Evolutionary conservation across 2,888 invertebrate species (phyloP), one percentile per base, ranked within the genome.

Genomic region (Phytoseiulus persimilis): DNA sequence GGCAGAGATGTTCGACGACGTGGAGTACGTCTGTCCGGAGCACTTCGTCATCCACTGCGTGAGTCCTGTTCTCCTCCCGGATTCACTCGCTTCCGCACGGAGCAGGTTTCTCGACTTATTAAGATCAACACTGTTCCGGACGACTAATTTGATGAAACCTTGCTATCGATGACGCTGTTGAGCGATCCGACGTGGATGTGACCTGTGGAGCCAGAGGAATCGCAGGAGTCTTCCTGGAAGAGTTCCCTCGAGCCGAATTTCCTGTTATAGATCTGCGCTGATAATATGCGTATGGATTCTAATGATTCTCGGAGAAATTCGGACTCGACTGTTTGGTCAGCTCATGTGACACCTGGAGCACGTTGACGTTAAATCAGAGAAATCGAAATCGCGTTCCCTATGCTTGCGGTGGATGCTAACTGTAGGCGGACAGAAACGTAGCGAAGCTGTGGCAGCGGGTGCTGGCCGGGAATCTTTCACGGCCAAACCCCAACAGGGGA

Each of bases 1-100:
- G 65, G 65, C 65, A 65, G 65, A 65, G 65, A 65, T 65, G 65
- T 65, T 65, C 32, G 87, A 87, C 33, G 45, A 87, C 33, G 33
- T 87, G 33, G 87, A 87, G 33, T 87, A 87, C 39, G 87, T 87
- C 87, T 87, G 87, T 87, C 87, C 87, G 33, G 87, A 87, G n/a
- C 87, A 87, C 87, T 87, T 87, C 33, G 87, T 87, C 39, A 39
- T 87, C 31, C 87, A 87, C n/a, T 87, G 87, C 45, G 87, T 87
- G 45, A 87, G 87, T 87, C 28, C 28, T 3, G 9, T 39, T 39
- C 39, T 3, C 39, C 39, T 39, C 65, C 65, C 18, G 23, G 65
- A 65, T 11, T 18, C 39, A 6, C 9, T 39, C 9, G 5, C 9
- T 39, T 9, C 39, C 39, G 39, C 3, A 39, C n/a, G n/a, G n/a